Evolutionary conservation across 2,888 invertebrate genomes (phyloP).

Genomic region (Idaea dimidiata): DNA sequence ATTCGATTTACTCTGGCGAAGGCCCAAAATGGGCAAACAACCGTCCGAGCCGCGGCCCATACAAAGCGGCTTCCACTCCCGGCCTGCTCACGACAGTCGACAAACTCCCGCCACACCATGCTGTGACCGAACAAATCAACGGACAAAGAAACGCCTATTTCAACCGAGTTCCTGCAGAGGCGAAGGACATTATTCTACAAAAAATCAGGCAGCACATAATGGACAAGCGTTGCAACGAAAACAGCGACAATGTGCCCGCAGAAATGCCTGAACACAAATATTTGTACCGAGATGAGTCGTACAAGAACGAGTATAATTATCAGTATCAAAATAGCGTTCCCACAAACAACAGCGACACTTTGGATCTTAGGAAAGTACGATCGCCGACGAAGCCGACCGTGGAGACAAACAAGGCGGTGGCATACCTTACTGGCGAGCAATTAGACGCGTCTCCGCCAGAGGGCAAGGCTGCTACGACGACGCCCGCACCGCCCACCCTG

Average conservation of each 20-base stretch:
- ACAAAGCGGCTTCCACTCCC: constrained; percentile 49
- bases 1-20: constrained; percentile 63
- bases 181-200: constrained; percentile 74
- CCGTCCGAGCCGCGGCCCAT: constrained; percentile 37
- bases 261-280: constrained; percentile 54
- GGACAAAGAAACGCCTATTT: constrained; percentile 58
- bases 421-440: constrained; percentile 41
- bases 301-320: constrained; percentile 53
- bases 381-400: constrained; percentile 55
- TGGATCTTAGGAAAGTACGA: constrained; percentile 71
- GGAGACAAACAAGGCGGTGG: constrained; percentile 45
- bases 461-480: constrained; percentile 38
- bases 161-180: constrained; percentile 70
- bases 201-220: constrained; percentile 78
- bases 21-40: constrained; percentile 56
- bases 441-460: constrained; percentile 48
- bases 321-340: constrained; percentile 50
- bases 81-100: constrained; percentile 79
- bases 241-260: constrained; percentile 43
- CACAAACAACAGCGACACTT: constrained; percentile 59
- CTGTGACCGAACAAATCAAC: constrained; percentile 45
- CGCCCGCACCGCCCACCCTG: constrained; percentile 42
- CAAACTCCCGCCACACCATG: constrained; percentile 52
- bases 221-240: constrained; percentile 72
- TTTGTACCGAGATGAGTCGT: constrained; percentile 58